Percentiles rank a stretch among this genome's conserved stretches.
These are phyloP conservation scores for Phalacrocorax brasilianus DNA, from an alignment of 2,113 vertebrate genomes.

Conservation along the genomic window DNA sequence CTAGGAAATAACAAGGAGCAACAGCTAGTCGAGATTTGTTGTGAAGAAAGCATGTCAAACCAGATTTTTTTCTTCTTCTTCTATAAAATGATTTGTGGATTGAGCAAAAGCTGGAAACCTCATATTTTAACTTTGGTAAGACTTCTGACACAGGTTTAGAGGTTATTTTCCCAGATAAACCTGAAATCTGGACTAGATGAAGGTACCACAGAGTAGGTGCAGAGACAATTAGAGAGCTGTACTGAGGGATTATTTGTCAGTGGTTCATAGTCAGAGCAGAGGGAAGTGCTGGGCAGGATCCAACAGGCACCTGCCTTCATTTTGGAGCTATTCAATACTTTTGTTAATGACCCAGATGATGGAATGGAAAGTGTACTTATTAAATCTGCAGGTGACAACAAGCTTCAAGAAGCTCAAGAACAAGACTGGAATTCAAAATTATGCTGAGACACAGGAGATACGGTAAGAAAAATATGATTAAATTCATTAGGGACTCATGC, in stretches of 20 bases:
- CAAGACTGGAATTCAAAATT: conserved; percentile 39
- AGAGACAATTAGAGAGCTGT: background rate
- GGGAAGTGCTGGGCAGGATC: background rate
- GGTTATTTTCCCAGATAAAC: background rate
- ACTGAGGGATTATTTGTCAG: background rate
- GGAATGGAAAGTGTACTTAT: conserved; percentile 37
- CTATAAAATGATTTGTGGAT: background rate
- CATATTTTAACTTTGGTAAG: background rate
- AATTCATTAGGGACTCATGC: conserved; percentile 5
- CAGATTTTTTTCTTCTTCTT: background rate
- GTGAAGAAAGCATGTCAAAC: background rate
- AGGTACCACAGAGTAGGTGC: background rate
- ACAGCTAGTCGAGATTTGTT: background rate
- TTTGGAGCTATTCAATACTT: conserved; percentile 17
- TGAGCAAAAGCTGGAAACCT: background rate
- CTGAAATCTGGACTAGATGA: background rate
- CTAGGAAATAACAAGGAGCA: background rate
- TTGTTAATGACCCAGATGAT: conserved; percentile 28
- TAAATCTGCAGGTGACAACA: conserved; percentile 56
- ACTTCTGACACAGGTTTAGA: background rate
- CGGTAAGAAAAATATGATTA: background rate
- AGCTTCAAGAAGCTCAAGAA: conserved; percentile 29
- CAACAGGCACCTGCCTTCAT: background rate
- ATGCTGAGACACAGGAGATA: background rate
- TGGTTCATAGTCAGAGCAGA: background rate